Percentiles rank a stretch among this genome's conserved stretches.
Conservation (phyloP, 2,113 vertebrate genomes). For the Aptenodytes forsteri region DNA sequence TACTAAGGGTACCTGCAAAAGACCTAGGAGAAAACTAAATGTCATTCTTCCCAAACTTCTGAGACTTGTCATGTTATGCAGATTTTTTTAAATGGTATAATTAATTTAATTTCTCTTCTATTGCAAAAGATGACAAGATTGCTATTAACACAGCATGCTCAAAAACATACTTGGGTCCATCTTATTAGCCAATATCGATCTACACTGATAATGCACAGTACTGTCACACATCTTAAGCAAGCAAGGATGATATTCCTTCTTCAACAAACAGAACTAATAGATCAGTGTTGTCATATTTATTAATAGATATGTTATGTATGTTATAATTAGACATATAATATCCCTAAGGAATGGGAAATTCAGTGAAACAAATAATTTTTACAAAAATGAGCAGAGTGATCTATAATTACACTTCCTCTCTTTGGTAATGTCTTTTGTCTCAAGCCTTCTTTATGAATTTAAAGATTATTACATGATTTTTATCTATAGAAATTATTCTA, state of each 20-base stretch:
- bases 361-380: not conserved
- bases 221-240: not conserved
- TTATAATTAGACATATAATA: not conserved
- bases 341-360: not conserved
- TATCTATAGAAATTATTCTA: not conserved
- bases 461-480: not conserved
- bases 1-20: not conserved
- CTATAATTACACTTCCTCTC: not conserved
- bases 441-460: not conserved
- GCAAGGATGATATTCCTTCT: not conserved
- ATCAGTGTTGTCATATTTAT: not conserved
- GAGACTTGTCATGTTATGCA: not conserved
- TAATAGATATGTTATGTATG: not conserved
- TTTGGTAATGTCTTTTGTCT: not conserved
- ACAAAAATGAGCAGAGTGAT: not conserved
- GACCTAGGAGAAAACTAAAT: not conserved
- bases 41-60: not conserved
- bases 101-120: not conserved
- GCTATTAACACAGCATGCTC: not conserved
- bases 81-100: not conserved
- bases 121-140: not conserved
- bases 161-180: accelerated
- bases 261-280: not conserved
- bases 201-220: not conserved
- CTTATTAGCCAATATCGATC: not conserved